Evolutionary conservation across 2,888 invertebrate species (phyloP), one percentile per base, ranked within the genome.

Genomic region (Neria commutata): DNA sequence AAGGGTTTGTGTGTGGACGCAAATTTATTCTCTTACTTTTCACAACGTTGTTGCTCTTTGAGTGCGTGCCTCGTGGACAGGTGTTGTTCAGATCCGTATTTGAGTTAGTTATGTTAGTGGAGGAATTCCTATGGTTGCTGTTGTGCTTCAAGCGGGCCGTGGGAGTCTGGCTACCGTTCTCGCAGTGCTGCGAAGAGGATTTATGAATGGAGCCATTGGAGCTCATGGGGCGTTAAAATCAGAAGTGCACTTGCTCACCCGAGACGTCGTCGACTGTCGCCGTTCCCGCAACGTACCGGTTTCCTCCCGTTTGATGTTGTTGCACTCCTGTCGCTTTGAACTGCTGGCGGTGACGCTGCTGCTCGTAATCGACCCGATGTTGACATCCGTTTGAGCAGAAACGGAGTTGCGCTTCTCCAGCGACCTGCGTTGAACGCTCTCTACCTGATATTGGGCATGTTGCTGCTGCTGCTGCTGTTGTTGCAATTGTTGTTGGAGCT

Each of bases 41-140:
- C 2, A 70, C 62, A 2, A 75, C 66, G 33, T 75, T 79, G 61
- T 76, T 77, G 26, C 67, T 73, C 54, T 77, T 79, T 24, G 71
- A 73, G 65, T 78, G 78, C 42, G 80, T 76, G 16, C 65, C 69
- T 62, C 77, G 77, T 2, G 77, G 75, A 61, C 82, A 82, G n/a
- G 72, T 72, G 60, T 77, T 80, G 63, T 80, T 82, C 24, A 82
- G 63, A 62, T 82, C 82, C 50, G 73, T 77, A 59, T 75, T 81
- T 6, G 82, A 82, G 19, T 78, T 79, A 56, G 81, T 76, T 40
- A 79, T 69, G 62, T 79, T 77, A 42, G 80, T 75, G 26, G 79
- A 76, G 46, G 80, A 80, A 66, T 80, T 81, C 26, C 80, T 73
- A 64, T 81, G 80, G 56, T 74, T 73, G 53, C 66, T 74, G 62